Evolutionary conservation across 2,888 invertebrate genomes (phyloP).

Genomic region (Geophilus truncorum): DNA sequence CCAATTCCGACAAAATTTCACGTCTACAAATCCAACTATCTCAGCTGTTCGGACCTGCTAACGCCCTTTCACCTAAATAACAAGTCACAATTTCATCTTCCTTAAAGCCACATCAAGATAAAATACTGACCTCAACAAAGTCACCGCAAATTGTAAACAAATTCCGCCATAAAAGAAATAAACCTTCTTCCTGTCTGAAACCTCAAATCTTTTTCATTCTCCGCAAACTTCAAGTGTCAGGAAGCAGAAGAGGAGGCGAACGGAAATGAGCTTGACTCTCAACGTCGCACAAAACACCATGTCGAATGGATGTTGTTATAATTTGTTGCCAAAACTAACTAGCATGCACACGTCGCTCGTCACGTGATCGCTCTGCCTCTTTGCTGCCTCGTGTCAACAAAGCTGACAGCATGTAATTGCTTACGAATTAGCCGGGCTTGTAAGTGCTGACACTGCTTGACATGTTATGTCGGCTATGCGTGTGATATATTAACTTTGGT

Average conservation of each 20-base stretch:
- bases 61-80: too few species aligned
- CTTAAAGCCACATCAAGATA: not conserved
- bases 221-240: not conserved
- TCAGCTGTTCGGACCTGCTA: too few species aligned
- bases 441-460: slow-evolving; percentile 21
- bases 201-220: not conserved
- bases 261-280: not conserved
- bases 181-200: not conserved
- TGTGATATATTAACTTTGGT: slow-evolving; percentile 8
- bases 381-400: slow-evolving; percentile 14
- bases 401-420: slow-evolving; percentile 22
- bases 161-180: too few species aligned
- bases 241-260: not conserved
- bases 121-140: too few species aligned
- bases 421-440: slow-evolving; percentile 18
- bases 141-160: too few species aligned
- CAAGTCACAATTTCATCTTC: too few species aligned
- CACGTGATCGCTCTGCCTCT: slow-evolving; percentile 14
- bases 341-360: not conserved
- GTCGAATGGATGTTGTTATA: slow-evolving; percentile 8
- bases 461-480: not conserved
- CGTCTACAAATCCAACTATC: not conserved
- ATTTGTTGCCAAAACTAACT: slow-evolving; percentile 13
- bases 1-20: not conserved
- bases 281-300: slow-evolving; percentile 4